These are phyloP conservation scores for Chrysemys picta DNA, from an alignment of 2,113 vertebrate species.

Conservation along the genomic window DNA sequence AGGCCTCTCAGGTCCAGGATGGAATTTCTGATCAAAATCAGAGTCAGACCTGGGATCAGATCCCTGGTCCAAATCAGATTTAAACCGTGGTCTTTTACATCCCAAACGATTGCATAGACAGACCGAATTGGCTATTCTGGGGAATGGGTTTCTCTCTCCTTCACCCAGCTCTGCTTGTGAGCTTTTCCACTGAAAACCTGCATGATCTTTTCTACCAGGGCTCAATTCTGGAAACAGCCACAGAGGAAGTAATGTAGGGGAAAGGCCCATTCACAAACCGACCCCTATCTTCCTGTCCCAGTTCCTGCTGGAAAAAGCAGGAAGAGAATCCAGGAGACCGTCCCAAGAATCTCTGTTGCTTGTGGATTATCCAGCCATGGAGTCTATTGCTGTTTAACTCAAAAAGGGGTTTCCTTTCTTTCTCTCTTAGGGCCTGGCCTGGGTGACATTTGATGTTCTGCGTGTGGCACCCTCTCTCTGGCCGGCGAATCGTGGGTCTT, in stretches of 20 bases:
- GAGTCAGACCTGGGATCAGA: not conserved
- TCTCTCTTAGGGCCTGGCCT: fast-evolving
- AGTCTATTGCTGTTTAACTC: not conserved
- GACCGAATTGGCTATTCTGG: not conserved
- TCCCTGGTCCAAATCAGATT: not conserved
- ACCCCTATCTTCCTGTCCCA: not conserved
- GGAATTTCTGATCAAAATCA: not conserved
- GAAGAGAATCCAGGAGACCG: not conserved
- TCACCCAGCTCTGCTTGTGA: not conserved
- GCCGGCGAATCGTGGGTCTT: fast-evolving
- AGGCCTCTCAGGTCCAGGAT: not conserved
- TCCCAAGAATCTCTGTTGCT: not conserved
- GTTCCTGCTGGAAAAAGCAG: not conserved
- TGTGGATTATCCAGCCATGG: not conserved
- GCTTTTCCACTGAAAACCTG: not conserved
- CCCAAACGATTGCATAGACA: too few relatives aligned
- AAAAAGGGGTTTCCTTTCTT: not conserved
- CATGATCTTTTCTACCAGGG: not conserved
- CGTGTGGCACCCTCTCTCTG: not conserved
- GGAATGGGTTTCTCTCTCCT: not conserved
- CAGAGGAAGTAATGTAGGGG: not conserved
- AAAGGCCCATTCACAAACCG: not conserved
- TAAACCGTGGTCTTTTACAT: not conserved
- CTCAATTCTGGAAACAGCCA: not conserved
- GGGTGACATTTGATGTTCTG: not conserved